Conservation (phyloP, 2,888 invertebrate genomes). For the Phymatocera aterrima region DNA sequence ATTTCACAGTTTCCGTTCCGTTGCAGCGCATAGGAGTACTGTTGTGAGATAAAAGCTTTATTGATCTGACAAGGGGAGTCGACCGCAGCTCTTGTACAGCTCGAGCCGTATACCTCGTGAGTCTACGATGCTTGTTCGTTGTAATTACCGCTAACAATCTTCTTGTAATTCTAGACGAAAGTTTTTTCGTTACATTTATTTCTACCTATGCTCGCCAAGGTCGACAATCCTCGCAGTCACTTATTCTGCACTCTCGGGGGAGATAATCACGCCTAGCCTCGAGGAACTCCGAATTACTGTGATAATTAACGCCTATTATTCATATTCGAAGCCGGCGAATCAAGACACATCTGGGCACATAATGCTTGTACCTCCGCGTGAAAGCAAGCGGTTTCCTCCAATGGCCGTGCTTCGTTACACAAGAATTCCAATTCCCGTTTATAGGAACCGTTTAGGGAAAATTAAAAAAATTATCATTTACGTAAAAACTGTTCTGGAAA, state of each 20-base stretch:
- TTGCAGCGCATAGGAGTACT: not conserved
- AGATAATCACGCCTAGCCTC: conserved; percentile 19
- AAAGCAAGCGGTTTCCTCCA: too few species aligned
- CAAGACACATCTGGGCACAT: not conserved
- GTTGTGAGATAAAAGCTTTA: conserved; percentile 14
- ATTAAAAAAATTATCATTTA: too few species aligned
- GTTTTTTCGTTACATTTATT: conserved; percentile 22
- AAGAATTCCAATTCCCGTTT: not conserved
- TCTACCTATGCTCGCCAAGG: conserved; percentile 10
- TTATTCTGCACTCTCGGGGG: not conserved
- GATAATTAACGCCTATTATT: conserved; percentile 16
- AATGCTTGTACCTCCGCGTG: too few species aligned
- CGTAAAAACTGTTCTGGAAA: not conserved
- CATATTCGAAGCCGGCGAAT: not conserved
- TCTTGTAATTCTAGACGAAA: conserved; percentile 19
- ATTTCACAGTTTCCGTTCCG: conserved; percentile 11
- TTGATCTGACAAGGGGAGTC: conserved; percentile 27
- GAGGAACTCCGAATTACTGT: conserved; percentile 21
- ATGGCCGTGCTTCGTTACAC: too few species aligned
- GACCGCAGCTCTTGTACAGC: conserved; percentile 12
- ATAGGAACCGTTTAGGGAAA: not conserved
- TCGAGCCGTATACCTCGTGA: not conserved
- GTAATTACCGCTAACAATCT: conserved; percentile 32
- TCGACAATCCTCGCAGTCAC: not conserved
- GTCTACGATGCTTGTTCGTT: conserved; percentile 5